These are phyloP conservation scores for Rhipidura dahli DNA, from an alignment of 2,113 vertebrate species.

Conservation along the genomic window DNA sequence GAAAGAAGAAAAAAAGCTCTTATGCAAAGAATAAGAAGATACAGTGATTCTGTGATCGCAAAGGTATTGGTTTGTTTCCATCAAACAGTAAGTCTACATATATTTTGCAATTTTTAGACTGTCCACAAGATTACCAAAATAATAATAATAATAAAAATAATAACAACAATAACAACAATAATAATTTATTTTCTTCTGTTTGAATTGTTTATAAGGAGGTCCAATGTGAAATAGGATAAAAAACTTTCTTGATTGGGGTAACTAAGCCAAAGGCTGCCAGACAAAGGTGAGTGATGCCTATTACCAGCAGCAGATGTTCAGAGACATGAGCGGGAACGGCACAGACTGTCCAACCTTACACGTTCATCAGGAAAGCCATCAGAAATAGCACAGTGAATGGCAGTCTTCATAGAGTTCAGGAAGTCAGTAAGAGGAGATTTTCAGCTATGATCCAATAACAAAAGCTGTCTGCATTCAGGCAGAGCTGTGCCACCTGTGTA, in stretches of 20 bases:
- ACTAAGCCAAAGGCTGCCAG: not conserved
- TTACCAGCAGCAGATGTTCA: not conserved
- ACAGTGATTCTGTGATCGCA: not conserved
- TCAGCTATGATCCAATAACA: slow-evolving; percentile 21
- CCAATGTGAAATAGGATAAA: not conserved
- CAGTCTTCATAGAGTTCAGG: not conserved
- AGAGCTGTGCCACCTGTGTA: not conserved
- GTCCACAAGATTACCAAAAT: not conserved
- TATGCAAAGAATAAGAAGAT: not conserved
- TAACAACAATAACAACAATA: not conserved
- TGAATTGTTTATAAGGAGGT: not conserved
- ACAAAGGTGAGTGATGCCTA: not conserved
- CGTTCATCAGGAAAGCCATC: not conserved
- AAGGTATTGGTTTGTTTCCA: not conserved
- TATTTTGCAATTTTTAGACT: not conserved
- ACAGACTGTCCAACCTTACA: not conserved
- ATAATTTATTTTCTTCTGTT: not conserved
- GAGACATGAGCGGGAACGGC: not conserved
- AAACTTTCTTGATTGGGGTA: not conserved
- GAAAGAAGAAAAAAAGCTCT: not conserved
- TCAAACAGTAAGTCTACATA: not conserved
- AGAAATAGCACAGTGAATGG: not conserved
- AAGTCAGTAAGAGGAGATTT: slow-evolving; percentile 15
- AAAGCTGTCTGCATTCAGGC: slow-evolving; percentile 12
- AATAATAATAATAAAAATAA: not conserved